A percentile compares a stretch with the other conserved stretches of the same genome.
Evolutionary conservation across 2,797 vertebrate genomes (phyloP).

Genomic region (Microctenopoma steveboyesi): DNA sequence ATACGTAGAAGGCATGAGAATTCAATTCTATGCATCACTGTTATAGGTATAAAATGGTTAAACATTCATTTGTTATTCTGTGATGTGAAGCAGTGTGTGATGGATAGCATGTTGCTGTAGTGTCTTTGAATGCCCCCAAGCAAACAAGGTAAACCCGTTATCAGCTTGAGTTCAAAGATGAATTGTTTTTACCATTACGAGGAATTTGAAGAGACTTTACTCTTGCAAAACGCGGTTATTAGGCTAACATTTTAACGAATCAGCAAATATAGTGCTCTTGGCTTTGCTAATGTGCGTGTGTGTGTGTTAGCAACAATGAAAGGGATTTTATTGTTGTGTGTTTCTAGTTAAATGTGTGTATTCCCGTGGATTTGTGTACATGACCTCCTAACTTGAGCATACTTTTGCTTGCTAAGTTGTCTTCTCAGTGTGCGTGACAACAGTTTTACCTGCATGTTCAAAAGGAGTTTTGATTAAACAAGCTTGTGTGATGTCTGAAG

Average conservation of each 20-base stretch:
- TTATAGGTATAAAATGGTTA: conserved; percentile 8
- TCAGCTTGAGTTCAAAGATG: conserved; percentile 35
- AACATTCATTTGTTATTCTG: conserved; percentile 25
- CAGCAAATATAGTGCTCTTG: not conserved
- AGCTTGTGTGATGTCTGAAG: conserved; percentile 20
- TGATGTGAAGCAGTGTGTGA: conserved; percentile 33
- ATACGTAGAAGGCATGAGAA: conserved; percentile 28
- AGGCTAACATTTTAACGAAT: conserved; percentile 28
- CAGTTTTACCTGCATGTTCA: conserved; percentile 10
- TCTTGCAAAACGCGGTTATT: conserved; percentile 48
- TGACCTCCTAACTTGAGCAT: conserved; percentile 13
- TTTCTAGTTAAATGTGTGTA: conserved; percentile 18
- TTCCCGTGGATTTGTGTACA: conserved; percentile 30
- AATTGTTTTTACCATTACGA: conserved; percentile 37
- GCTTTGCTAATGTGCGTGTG: conserved; percentile 15
- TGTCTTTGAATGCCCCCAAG: conserved; percentile 50
- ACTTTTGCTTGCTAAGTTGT: conserved; percentile 29
- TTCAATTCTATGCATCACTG: conserved; percentile 1
- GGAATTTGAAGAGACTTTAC: conserved; percentile 29
- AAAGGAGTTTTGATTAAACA: too few species aligned
- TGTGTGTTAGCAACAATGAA: not conserved
- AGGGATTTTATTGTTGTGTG: conserved; percentile 4
- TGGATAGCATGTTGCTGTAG: conserved; percentile 48
- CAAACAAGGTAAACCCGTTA: conserved; percentile 50
- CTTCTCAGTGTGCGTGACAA: conserved; percentile 37